Base-by-base conservation (phyloP, 2,888 invertebrate species). In the Brachyptera putata region DNA sequence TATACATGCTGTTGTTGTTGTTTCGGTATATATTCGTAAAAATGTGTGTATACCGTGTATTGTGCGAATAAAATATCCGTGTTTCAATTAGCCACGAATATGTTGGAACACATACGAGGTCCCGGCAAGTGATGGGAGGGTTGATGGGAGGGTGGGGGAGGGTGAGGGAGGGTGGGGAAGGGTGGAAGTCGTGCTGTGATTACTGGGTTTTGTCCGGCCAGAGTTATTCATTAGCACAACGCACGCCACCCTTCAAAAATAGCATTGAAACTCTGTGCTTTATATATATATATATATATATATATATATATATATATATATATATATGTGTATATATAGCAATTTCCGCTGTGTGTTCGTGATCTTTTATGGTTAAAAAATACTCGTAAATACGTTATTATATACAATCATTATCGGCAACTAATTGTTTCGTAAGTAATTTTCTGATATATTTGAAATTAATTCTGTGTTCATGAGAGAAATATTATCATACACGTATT, bases 211-310 rank as follows among this genome's bases (percentile, higher is more conserved):
- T 46, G 22, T 46, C 18, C 36, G 53, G 16, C 34, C 18, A 5
- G 34, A 36, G 53, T 53, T 53, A 53, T 53, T 53, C 53, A 53
- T 53, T 53, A 53, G 36, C 9, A 9, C 11, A 34, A 9, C 34
- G 21, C 53, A 53, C 53, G 53, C 53, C 16, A 25, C n/a, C 25
- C 30, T n/a, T 50, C 49, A 50, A 50, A 50, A n/a, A n/a, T n/a
- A n/a, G n/a, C n/a, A 30, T 30, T 30, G 30, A 30, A 11, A 30
- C 30, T 7, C 30, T n/a, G n/a, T n/a, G n/a, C n/a, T n/a, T n/a
- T n/a, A n/a, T n/a, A n/a, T n/a, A n/a, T n/a, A n/a, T n/a, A n/a
- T n/a, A n/a, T n/a, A n/a, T n/a, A n/a, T n/a, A n/a, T n/a, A n/a
- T n/a, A n/a, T n/a, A n/a, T n/a, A n/a, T n/a, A n/a, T n/a, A n/a